phyloP scores from a whole-genome alignment of 2,888 invertebrate genomes.

The Drymonia ruficornis region DNA sequence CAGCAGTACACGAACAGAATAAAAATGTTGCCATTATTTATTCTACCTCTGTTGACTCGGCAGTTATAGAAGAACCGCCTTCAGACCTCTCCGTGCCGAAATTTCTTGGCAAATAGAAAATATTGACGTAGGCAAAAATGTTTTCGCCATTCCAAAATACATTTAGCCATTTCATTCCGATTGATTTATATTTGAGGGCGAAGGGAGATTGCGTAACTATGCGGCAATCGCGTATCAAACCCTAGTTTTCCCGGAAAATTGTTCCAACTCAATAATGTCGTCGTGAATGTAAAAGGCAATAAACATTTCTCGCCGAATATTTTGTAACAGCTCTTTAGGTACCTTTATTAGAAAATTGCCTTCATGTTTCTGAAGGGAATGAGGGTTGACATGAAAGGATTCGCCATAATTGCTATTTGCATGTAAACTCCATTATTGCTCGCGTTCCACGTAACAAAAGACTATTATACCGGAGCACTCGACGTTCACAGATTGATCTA shows the following conservation, averaged over 20 bases:
- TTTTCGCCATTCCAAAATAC: constrained; percentile 19
- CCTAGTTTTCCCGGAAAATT: constrained; percentile 4
- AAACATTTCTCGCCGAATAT: constrained; percentile 44
- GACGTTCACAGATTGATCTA: constrained; percentile 28
- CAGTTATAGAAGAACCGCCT: constrained; percentile 45
- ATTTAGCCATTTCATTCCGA: constrained; percentile 11
- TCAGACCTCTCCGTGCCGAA: constrained; percentile 41
- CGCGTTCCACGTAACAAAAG: constrained; percentile 49
- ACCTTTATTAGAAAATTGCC: constrained; percentile 62
- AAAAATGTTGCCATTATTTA: constrained; percentile 61
- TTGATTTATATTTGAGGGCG: constrained; percentile 4
- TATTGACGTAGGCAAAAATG: constrained; percentile 54
- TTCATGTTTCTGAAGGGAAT: constrained; percentile 56
- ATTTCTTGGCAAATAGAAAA: constrained; percentile 53
- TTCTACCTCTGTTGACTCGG: constrained; percentile 57
- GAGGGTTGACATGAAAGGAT: constrained; percentile 62
- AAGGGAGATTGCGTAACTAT: constrained; percentile 10
- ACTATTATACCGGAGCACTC: constrained; percentile 44
- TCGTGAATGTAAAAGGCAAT: constrained; percentile 17
- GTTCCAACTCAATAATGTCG: constrained; percentile 7
- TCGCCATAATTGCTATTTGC: constrained; percentile 61
- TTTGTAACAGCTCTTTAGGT: constrained; percentile 46
- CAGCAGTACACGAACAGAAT: constrained; percentile 57
- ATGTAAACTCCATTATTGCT: constrained; percentile 62
- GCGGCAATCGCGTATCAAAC: constrained; percentile 4